Base-by-base conservation (phyloP, 64 coral and sea anemone species). In the Stichodactyla mertensii region DNA sequence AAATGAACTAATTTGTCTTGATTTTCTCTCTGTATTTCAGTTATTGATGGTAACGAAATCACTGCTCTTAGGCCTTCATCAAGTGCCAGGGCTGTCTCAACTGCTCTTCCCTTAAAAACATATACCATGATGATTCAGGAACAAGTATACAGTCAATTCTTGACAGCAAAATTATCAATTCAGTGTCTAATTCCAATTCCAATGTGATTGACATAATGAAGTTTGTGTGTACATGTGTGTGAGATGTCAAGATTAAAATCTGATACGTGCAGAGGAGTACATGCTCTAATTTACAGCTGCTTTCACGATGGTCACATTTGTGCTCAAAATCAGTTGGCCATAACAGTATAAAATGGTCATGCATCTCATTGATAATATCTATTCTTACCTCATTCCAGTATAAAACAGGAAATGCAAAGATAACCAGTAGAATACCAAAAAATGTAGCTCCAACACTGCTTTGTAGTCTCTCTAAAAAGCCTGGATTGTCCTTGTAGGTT, bases 381-480 rank as follows among this genome's bases (percentile, higher is more conserved):
- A 45, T 1, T 87, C 55, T 83, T 52, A 99, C 97, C 97, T 99
- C 97, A 92, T 99, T 99, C 97, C 90, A 99, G 67, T 99, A 99
- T 20, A 99, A 22, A 26, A 99, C 84, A 20, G 97, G 97, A 80
- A 99, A 95, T 86, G 93, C 91, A 23, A 61, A 77, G 82, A 99
- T 52, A 2, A 99, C 97, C 54, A 99, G 85, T 86, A 92, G 51
- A 88, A 95, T 86, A 54, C 97, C 97, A 79, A 99, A 58, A 23
- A 99, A 15, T 51, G 97, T 86, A 53, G 93, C 97, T 86, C 90
- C 86, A 83, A 92, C 77, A 82, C 97, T 99, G 64, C 89, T 87
- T 85, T 90, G 80, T 71, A 99, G 54, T 87, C 88, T 86, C 24
- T 87, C 74, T 69, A 99, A 8, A 15, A 99, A 84, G 10, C 90